Conservation (phyloP, 2,888 invertebrate species). For the Chymomyza fuscimana region DNA sequence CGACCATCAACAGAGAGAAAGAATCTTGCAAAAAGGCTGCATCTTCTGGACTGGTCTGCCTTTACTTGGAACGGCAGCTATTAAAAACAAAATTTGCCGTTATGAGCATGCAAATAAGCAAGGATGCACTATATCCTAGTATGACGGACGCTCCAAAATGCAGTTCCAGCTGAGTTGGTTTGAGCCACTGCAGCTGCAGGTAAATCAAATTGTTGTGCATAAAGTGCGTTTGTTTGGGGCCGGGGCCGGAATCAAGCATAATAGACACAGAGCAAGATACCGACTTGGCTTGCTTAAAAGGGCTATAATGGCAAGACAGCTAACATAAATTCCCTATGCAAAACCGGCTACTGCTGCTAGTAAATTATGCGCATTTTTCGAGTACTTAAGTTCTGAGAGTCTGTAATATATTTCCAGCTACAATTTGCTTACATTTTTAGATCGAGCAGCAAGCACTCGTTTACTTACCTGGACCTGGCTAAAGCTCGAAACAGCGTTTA, state of each 20-base stretch:
- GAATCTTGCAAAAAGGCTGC: background rate
- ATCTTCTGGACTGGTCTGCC: background rate
- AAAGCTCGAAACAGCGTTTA: background rate
- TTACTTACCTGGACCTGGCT: background rate
- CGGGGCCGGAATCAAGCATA: background rate
- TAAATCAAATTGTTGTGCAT: constrained; percentile 38
- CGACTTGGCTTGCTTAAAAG: background rate
- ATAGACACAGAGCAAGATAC: background rate
- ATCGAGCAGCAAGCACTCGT: background rate
- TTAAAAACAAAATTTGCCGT: constrained; percentile 41
- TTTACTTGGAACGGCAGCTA: constrained; percentile 10
- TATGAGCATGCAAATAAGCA: constrained; percentile 29
- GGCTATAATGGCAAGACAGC: background rate
- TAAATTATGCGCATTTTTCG: background rate
- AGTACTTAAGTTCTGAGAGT: background rate
- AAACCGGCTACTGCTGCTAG: background rate
- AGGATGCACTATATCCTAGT: background rate
- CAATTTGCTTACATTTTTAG: too few species aligned
- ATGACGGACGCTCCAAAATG: constrained; percentile 33
- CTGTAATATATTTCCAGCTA: too few species aligned
- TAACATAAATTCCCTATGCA: too few species aligned
- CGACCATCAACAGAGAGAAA: too few species aligned
- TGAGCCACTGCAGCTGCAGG: constrained; percentile 21
- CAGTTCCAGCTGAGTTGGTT: constrained; percentile 27
- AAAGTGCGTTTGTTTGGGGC: background rate